Evolutionary conservation across 2,797 vertebrate genomes (phyloP), one percentile per base, ranked within the genome.

Genomic region (Bryconaethiops microstoma): DNA sequence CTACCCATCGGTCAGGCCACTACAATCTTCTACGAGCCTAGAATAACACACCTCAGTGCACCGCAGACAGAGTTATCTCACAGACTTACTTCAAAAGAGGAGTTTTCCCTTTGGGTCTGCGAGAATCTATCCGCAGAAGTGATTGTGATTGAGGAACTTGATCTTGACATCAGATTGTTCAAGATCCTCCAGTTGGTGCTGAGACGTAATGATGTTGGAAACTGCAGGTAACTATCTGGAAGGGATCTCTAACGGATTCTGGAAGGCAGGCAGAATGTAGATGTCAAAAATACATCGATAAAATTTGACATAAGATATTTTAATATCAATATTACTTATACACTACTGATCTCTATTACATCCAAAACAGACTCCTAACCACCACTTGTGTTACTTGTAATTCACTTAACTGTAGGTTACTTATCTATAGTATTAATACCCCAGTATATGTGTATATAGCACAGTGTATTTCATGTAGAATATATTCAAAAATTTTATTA

Each of bases 21-120:
- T 80, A 72, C 69, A 77, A 74, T 81, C 75, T 63, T 81, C 74
- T 45, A 57, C 76, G 75, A 77, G 69, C 35, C 62, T 45, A 9
- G 17, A 80, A 77, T 80, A 83, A 69, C 78, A 81, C 78, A 69
- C 60, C 76, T 80, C 78, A 77, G 78, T 67, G 74, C 25, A 21
- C 82, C 63, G 74, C 35, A 50, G 68, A 80, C 82, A 80, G 63
- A 74, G 78, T 21, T 62, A 73, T 83, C 74, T 80, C 23, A 23
- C 17, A 50, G 68, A 68, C 57, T 75, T 23, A 9, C 13, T 70
- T 42, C 68, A 80, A 25, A 76, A 68, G 62, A 75, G 76, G 64
- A 57, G 54, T 13, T 67, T 62, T 75, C 19, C 45, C 62, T 72
- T 74, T 64, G 23, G 57, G 42, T 62, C 55, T 80, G 54, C n/a